These are phyloP conservation scores for Tinea trinotella DNA, from an alignment of 2,888 invertebrate species.

Conservation along the genomic window DNA sequence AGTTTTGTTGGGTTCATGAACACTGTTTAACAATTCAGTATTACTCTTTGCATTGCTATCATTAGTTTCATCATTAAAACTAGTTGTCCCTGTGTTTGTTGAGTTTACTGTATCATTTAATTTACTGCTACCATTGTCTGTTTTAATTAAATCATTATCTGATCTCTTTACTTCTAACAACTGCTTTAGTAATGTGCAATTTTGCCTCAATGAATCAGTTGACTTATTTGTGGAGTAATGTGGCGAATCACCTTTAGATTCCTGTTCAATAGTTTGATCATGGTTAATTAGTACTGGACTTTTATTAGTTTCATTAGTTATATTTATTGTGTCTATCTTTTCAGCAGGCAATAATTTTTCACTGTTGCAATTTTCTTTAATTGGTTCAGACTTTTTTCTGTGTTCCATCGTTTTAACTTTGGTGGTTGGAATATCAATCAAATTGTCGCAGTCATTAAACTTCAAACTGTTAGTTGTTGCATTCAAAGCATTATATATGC, in stretches of 20 bases:
- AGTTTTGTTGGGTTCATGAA: neutral
- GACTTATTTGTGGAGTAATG: neutral
- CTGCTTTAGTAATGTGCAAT: constrained; percentile 58
- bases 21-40: neutral
- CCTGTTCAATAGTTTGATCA: constrained; percentile 34
- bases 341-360: neutral
- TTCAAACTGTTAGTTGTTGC: neutral
- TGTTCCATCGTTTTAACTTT: constrained; percentile 30
- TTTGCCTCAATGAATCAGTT: constrained; percentile 31
- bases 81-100: constrained; percentile 27
- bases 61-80: neutral
- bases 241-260: constrained; percentile 37
- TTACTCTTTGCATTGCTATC: neutral
- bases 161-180: constrained; percentile 50
- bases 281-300: neutral
- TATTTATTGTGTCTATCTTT: neutral
- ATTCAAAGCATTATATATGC: constrained; percentile 25
- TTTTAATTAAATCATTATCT: constrained; percentile 33
- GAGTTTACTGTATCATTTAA: constrained; percentile 27
- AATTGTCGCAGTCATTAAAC: neutral
- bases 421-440: constrained; percentile 34
- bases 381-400: constrained; percentile 12
- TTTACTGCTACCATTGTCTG: constrained; percentile 29
- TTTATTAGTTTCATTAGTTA: neutral
- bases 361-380: neutral